Evolutionary conservation across 2,797 vertebrate species (phyloP).

Genomic region (Lutjanus campechanus): DNA sequence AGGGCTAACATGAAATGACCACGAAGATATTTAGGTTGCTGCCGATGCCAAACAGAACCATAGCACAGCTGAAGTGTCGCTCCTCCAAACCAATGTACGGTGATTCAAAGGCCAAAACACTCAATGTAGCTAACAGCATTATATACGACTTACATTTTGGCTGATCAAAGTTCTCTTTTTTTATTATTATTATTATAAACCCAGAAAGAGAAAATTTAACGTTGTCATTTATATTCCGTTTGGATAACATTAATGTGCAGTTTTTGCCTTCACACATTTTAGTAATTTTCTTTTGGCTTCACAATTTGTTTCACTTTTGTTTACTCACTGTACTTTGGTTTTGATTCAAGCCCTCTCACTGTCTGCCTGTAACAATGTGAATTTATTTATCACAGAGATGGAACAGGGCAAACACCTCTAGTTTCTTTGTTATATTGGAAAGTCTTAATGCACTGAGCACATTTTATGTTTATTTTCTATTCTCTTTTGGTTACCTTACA

Average conservation of each 20-base stretch:
- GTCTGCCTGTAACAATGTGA: conserved; percentile 84
- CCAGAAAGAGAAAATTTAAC: conserved; percentile 35
- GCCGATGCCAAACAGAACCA: conserved; percentile 39
- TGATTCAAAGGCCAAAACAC: conserved; percentile 47
- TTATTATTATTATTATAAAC: conserved; percentile 16
- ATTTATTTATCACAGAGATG: conserved; percentile 79
- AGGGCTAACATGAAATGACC: conserved; percentile 30
- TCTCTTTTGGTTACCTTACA: conserved; percentile 71
- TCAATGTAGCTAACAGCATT: conserved; percentile 37
- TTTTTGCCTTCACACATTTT: conserved; percentile 60
- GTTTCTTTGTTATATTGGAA: conserved; percentile 73
- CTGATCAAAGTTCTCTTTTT: conserved; percentile 30
- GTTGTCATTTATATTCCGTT: conserved; percentile 37
- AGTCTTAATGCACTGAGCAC: conserved; percentile 87
- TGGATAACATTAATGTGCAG: conserved; percentile 25
- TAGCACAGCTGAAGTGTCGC: conserved; percentile 46
- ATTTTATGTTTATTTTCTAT: conserved; percentile 76
- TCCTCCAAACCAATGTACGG: conserved; percentile 30
- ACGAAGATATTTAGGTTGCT: conserved; percentile 18
- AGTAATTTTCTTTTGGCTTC: conserved; percentile 17
- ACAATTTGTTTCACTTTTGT: conserved; percentile 58
- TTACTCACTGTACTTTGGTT: conserved; percentile 77
- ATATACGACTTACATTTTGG: conserved; percentile 28
- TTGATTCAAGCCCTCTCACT: conserved; percentile 71
- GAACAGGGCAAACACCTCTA: conserved; percentile 71